Conservation (phyloP, 2,888 invertebrate genomes). For the Azorinus chamasolen region DNA sequence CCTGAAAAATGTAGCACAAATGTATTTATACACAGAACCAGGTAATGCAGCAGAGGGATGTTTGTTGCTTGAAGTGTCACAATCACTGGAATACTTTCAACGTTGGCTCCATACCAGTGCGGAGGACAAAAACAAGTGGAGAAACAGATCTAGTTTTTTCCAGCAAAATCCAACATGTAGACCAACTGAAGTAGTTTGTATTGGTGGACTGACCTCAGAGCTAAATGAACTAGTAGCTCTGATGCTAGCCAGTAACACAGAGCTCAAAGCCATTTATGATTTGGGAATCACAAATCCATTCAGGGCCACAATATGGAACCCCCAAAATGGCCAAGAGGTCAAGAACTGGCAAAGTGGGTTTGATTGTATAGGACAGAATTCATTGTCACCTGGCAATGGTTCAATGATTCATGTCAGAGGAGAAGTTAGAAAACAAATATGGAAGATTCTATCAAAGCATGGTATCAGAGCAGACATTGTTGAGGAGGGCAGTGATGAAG, state of each 20-base stretch:
- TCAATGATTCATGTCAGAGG: too few relatives aligned
- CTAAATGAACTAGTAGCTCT: constrained; percentile 62
- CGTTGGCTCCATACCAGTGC: constrained; percentile 64
- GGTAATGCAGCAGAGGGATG: constrained; percentile 41
- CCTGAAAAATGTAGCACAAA: constrained; percentile 33
- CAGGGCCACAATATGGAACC: not conserved
- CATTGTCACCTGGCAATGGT: too few relatives aligned
- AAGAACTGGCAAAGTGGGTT: too few relatives aligned
- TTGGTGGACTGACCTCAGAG: constrained; percentile 56
- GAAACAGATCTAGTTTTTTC: constrained; percentile 41
- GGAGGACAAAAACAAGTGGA: constrained; percentile 62
- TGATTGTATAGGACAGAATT: too few relatives aligned
- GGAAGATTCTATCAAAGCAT: too few relatives aligned
- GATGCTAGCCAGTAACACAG: constrained; percentile 43
- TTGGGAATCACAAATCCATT: constrained; percentile 28
- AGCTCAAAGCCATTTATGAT: constrained; percentile 43
- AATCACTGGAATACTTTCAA: constrained; percentile 44
- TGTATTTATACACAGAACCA: constrained; percentile 42
- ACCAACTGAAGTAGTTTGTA: constrained; percentile 18
- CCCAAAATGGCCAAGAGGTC: too few relatives aligned
- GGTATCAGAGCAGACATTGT: not conserved
- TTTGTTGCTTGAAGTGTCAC: constrained; percentile 33
- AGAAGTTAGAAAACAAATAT: too few relatives aligned
- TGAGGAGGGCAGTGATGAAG: constrained; percentile 13
- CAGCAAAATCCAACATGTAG: not conserved